Evolutionary conservation across 30 jellyfish, hydroid and myxozoan genomes (phyloP), one percentile per base, ranked within the genome.

Genomic region (Mastigias papua): DNA sequence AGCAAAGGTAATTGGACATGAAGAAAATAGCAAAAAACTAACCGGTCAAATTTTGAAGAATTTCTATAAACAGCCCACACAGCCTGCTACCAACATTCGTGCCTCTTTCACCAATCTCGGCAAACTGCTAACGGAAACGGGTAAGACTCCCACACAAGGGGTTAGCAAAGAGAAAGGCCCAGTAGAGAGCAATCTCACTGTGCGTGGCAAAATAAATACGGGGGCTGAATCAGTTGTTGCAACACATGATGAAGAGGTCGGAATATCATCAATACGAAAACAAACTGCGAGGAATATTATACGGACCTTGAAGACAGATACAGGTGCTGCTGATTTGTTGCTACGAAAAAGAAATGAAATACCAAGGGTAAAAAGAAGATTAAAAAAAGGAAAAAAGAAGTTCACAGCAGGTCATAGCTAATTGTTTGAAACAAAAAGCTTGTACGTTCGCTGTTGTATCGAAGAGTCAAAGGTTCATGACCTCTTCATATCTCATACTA

Each of bases 251-350:
- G 27, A 73, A 34, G 94, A 85, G 64, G 78, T 75, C 25, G 94
- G 94, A 15, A 85, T 51, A 35, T 80, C 86, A 9, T 75, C 78
- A 10, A 27, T 85, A 8, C 88, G 88, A 34, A 85, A 73, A 73
- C 32, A 69, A 27, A 77, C 58, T 35, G 34, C 69, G 27, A 60
- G 87, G 54, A 70, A 63, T 34, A 64, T 85, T 27, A 64, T 85
- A 32, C 61, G 94, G 83, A 85, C 94, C 22, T 31, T 85, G 25
- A 85, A 85, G 64, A 58, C 69, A 37, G 94, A 85, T 66, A 46
- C 76, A 25, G 79, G 68, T 5, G 22, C 82, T 15, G 94, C 88
- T 9, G 66, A 85, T 46, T 73, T 85, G 32, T 35, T 85, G 48
- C 32, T 85, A 48, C 69, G 88, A 23, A 85, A 85, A 49, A 76